A percentile compares a stretch with the other conserved stretches of the same genome.
Evolutionary conservation across 2,888 invertebrate genomes (phyloP).

Genomic region (Dexiosoma caninum): DNA sequence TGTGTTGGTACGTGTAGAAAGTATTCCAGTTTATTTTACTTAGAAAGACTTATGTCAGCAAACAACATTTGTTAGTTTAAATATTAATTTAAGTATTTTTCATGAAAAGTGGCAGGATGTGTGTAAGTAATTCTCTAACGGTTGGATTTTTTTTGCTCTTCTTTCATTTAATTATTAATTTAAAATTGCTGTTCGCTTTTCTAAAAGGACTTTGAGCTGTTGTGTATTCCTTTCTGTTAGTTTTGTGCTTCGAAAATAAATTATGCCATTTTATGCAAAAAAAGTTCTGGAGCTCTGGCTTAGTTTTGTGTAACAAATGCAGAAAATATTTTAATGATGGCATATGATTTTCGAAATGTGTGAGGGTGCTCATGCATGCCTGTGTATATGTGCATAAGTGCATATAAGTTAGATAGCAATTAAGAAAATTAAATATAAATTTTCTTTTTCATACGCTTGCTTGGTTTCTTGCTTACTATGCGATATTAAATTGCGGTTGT

Average conservation of each 20-base stretch:
- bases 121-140: too few species aligned
- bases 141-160: too few species aligned
- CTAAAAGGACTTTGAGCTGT: neutral
- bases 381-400: neutral
- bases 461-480: neutral
- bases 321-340: conserved; percentile 18
- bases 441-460: conserved; percentile 1
- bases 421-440: conserved; percentile 56
- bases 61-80: too few species aligned
- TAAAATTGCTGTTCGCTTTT: neutral
- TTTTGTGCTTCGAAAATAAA: conserved; percentile 3
- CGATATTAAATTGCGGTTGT: conserved; percentile 21
- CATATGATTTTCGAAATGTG: neutral
- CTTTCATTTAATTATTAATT: conserved; percentile 27
- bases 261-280: conserved; percentile 24
- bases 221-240: neutral
- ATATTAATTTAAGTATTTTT: too few species aligned
- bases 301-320: conserved; percentile 15
- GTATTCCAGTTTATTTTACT: neutral
- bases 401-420: conserved; percentile 18
- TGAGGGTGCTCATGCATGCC: neutral
- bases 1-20: too few species aligned
- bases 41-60: too few species aligned
- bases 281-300: conserved; percentile 16
- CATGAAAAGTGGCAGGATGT: too few species aligned